Evolutionary conservation across 1,140 invertebrate genomes (phyloP).

Genomic region (Drosophila tsacasi): DNA sequence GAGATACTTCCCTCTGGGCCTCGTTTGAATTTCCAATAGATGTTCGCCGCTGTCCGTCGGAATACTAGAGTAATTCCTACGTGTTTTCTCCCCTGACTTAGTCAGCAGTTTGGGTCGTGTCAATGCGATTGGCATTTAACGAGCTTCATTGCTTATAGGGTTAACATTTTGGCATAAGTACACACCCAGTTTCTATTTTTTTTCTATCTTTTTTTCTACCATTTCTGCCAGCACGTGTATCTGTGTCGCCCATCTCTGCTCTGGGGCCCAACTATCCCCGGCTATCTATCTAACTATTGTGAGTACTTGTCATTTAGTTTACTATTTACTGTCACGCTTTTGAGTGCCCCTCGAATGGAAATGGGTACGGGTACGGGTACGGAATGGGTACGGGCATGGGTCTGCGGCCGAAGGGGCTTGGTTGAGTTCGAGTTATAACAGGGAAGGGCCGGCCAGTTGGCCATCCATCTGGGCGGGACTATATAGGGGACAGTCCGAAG

Average conservation of each 20-base stretch:
- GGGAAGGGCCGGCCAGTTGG: constrained; percentile 41
- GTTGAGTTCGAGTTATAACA: constrained; percentile 26
- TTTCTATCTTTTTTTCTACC: constrained; percentile 20
- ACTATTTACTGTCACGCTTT: constrained; percentile 82
- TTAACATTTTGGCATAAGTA: constrained; percentile 79
- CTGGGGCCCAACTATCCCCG: constrained; percentile 49
- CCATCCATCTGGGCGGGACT: constrained; percentile 4
- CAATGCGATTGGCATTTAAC: constrained; percentile 80
- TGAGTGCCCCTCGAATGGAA: constrained; percentile 68
- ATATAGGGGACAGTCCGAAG: background rate
- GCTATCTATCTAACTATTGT: constrained; percentile 74
- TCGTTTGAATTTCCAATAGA: constrained; percentile 49
- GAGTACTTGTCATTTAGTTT: constrained; percentile 82
- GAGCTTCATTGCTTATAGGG: constrained; percentile 67
- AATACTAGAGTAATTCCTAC: constrained; percentile 28
- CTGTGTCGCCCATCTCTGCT: constrained; percentile 59
- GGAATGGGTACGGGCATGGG: constrained; percentile 14
- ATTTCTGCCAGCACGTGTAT: constrained; percentile 52
- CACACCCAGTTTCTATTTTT: constrained; percentile 65
- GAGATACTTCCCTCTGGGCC: constrained; percentile 19
- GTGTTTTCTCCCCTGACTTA: constrained; percentile 44
- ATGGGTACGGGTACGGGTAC: constrained; percentile 14
- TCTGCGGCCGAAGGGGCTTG: constrained; percentile 52
- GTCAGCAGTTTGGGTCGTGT: constrained; percentile 75
- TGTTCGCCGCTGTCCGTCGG: constrained; percentile 39